Conservation (phyloP, 2,888 invertebrate species). For the Artemia sinica region DNA sequence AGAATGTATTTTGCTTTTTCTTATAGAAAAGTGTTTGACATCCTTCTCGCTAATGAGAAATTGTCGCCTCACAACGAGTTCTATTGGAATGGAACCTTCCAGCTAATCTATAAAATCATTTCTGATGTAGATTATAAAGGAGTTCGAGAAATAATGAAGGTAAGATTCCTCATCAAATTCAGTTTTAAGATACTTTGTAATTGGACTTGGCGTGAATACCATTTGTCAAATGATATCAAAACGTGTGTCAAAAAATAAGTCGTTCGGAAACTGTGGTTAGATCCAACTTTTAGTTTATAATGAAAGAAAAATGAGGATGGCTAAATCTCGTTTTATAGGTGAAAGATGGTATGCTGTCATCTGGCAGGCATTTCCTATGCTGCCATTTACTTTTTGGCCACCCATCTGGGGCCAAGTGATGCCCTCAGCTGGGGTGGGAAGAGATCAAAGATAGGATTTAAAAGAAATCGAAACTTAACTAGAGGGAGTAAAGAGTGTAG, state of each 20-base stretch:
- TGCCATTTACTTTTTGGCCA: no score
- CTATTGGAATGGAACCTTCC: conserved; percentile 78
- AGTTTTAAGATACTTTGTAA: background rate
- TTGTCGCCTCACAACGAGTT: conserved; percentile 59
- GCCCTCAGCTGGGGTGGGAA: no score
- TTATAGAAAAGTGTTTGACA: conserved; percentile 64
- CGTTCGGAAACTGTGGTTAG: background rate
- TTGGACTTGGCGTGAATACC: background rate
- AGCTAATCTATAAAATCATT: conserved; percentile 62
- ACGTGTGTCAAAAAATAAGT: background rate
- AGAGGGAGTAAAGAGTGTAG: no score
- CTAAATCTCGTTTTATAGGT: no score
- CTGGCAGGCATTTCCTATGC: no score
- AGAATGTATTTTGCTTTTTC: conserved; percentile 15
- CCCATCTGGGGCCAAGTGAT: no score
- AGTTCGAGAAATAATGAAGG: conserved; percentile 78
- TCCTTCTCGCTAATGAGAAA: conserved; percentile 62
- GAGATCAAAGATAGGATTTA: no score
- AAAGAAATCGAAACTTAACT: no score
- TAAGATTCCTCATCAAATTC: conserved; percentile 29
- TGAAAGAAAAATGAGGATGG: no score
- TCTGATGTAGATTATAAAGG: conserved; percentile 89
- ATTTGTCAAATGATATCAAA: background rate
- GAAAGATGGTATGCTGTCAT: no score
- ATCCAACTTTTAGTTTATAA: no score